Percentiles rank a stretch among this genome's conserved stretches.
These are phyloP conservation scores for Bos indicus DNA, from an alignment of 2,113 vertebrate genomes.

Conservation along the genomic window DNA sequence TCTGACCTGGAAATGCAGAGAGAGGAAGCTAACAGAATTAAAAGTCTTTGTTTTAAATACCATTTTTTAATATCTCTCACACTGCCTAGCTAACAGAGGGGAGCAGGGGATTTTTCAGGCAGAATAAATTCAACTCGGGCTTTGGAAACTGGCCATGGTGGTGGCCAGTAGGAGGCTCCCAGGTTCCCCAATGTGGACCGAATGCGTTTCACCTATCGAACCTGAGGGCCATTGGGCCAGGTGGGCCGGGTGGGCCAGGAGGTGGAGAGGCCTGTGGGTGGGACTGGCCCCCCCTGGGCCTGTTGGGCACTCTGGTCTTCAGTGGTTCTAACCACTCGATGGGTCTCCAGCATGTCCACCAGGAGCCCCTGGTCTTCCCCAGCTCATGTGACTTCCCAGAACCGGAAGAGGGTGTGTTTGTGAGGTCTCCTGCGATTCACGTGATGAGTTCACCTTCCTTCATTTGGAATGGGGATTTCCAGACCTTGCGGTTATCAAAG, in stretches of 20 bases:
- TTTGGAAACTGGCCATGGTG: not conserved
- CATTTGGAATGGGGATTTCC: not conserved
- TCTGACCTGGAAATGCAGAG: not conserved
- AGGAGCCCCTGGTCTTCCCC: not conserved
- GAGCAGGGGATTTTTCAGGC: not conserved
- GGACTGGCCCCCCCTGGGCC: not conserved
- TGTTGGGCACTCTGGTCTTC: not conserved
- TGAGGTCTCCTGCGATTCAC: not conserved
- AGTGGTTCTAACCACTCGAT: fast-evolving
- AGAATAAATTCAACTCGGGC: not conserved
- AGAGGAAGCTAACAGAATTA: fast-evolving
- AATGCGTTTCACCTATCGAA: fast-evolving
- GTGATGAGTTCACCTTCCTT: not conserved
- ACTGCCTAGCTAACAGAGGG: not conserved
- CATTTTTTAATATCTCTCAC: not conserved
- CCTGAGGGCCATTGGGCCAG: not conserved
- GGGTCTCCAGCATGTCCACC: fast-evolving
- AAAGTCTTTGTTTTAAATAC: not conserved
- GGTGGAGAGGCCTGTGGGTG: not conserved
- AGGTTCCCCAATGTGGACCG: fast-evolving
- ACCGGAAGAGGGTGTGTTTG: fast-evolving
- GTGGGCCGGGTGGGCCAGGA: not conserved
- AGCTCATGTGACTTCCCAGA: not conserved
- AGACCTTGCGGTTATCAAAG: fast-evolving
- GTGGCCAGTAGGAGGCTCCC: not conserved